Base-by-base conservation (phyloP, 2,113 vertebrate genomes). In the Notiomystis cincta region DNA sequence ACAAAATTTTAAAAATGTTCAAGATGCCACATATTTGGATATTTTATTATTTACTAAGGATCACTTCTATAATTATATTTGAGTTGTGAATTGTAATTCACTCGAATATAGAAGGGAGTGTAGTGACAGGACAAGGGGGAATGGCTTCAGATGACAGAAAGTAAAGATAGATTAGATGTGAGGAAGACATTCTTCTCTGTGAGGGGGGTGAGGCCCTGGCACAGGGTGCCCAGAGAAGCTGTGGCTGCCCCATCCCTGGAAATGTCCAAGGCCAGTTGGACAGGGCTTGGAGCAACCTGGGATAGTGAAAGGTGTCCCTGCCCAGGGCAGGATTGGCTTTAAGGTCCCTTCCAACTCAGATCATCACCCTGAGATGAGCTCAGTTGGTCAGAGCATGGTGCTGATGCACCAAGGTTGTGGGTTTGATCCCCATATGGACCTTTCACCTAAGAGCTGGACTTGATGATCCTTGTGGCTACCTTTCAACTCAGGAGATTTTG, bases 401-500 rank as follows among this genome's bases (percentile, higher is more conserved):
- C 60, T 75, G 30, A 2, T 48, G 57, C 50, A 40, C 50, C 51
- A 21, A 5, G 8, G 10, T 30, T 56, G 20, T 28, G 50, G 19
- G 9, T 40, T 75, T 48, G 42, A 57, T 54, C 28, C 19, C 40
- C 0, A 0, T 18, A 3, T 28, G 48, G 27, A 9, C 51, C 5
- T 2, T 42, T 57, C 51, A 48, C 31, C 13, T 35, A 5, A 24
- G 60, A 42, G 35, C 0, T 75, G 35, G 42, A 21, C 20, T 31
- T 66, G 30, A 21, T 44, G 17, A 30, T 64, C 58, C 23, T 24
- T 48, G 31, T 40, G 35, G 24, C 10, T 57, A 0, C 25, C 35
- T 42, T 50, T 42, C 35, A 58, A 4, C 27, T 35, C 31, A 50
- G 44, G 40, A 31, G 42, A 21, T 25, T 77, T 35, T 37, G 31